A percentile compares a stretch with the other conserved stretches of the same genome.
Evolutionary conservation across 1,140 invertebrate genomes (phyloP).

Genomic region (Pachypsylla venusta): DNA sequence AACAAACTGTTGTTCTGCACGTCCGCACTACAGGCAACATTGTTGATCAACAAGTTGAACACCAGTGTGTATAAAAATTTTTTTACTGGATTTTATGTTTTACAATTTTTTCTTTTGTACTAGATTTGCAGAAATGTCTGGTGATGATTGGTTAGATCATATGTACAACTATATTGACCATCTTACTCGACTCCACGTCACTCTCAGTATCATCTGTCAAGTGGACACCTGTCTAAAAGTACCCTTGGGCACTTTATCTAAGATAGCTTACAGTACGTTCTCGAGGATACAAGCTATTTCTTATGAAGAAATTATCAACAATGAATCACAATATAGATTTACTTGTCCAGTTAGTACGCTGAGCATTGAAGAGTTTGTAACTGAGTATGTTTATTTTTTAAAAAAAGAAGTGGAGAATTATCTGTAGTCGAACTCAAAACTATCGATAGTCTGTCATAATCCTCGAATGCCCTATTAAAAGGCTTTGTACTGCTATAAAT

Average conservation of each 20-base stretch:
- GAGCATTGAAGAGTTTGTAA: not conserved
- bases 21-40: no score
- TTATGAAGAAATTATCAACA: not conserved
- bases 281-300: not conserved
- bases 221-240: not conserved
- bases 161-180: not conserved
- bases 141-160: not conserved
- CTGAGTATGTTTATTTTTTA: not conserved
- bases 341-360: not conserved
- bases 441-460: no score
- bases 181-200: not conserved
- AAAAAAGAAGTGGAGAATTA: no score
- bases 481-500: no score
- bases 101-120: no score
- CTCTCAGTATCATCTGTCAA: not conserved
- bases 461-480: no score
- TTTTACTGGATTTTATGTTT: no score
- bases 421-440: no score
- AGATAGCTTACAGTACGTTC: not conserved
- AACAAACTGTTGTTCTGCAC: no score
- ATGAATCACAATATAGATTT: not conserved
- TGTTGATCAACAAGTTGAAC: no score
- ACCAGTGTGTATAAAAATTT: no score
- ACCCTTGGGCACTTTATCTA: not conserved
- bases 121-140: not conserved